Base-by-base conservation (phyloP, 2,888 invertebrate genomes). In the Marronus borbonicus region DNA sequence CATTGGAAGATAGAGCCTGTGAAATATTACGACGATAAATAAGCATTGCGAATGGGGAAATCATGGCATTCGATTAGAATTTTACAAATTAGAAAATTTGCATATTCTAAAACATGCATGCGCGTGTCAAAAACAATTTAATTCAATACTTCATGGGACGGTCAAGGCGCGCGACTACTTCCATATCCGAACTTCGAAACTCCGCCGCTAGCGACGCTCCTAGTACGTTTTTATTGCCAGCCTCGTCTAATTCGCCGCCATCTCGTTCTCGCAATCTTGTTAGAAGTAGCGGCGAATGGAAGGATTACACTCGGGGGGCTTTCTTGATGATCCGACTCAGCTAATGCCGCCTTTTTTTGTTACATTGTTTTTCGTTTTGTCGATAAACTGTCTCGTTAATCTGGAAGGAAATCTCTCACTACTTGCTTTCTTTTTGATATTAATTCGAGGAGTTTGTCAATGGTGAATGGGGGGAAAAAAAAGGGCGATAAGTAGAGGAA, bases 361-460 rank as follows among this genome's bases (percentile, higher is more conserved):
- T 78, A 64, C 77, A 78, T 81, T 80, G 81, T 80, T 81, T 81
- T 81, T 80, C 80, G 79, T 80, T 79, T 76, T 66, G 28, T 28
- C 80, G 78, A 81, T 81, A 80, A 79, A 81, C 80, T 80, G 80
- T 81, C 81, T 80, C 79, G 79, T 77, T 80, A 78, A 78, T 80
- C 77, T 76, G 64, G 70, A 55, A 64, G 75, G 64, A 64, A 64
- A 76, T 66, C 66, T 36, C 36, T 58, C 58, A 58, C 17, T 58
- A 39, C 17, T 31, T 66, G 24, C 44, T 76, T 55, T 58, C 66
- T 76, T 76, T 66, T 36, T 17, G 20, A 44, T 66, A 76, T 66
- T 60, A 72, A 72, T 58, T 36, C 58, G 24, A n/a, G 10, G 36
- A 39, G 20, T 55, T 58, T 20, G 72, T 58, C 72, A 58, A 49